Base-by-base conservation (phyloP, 92 coral and sea anemone species). In the Zoanthus gigantus region DNA sequence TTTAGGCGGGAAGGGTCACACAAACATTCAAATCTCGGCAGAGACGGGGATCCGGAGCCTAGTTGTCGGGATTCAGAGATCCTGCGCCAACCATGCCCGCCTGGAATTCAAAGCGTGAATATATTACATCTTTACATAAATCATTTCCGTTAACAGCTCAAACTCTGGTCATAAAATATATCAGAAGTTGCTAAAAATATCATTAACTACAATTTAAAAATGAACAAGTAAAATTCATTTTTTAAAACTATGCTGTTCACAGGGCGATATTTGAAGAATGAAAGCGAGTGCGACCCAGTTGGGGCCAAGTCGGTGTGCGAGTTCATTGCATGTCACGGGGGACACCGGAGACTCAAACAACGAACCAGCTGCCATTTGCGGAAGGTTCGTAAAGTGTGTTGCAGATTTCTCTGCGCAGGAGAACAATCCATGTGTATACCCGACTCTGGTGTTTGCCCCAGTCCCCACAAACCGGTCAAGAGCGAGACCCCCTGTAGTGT, bases 231-330 rank as follows among this genome's bases (percentile, higher is more conserved):
- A 34, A 34, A 34, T 34, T 34, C 42, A 34, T 1, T 34, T 34
- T 34, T 34, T 34, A 34, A 34, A 34, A 34, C 7, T 69, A 66
- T 77, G 53, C 63, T 81, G 31, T 45, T 12, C 52, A 23, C 85
- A 81, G 85, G 85, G 17, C 46, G 85, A 66, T 63, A n/a, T 4
- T 16, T 81, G 75, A 81, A 81, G 85, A 81, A 81, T n/a, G 85
- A 81, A 81, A 81, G 85, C 75, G 85, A 81, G 60, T 81, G 85
- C 15, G 85, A 81, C 16, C 85, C 85, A 4, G 85, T 81, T 4
- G 85, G 85, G 0, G 85, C 85, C 60, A 81, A 81, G 31, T 81
- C 85, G 28, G 85, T 81, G 48, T 81, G 85, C 74, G 85, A 81
- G 85, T 81, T 81, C n/a, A 81, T 81, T n/a, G 85, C 74, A 44